Evolutionary conservation across 2,797 vertebrate genomes (phyloP).

Genomic region (Acridotheres tristis): DNA sequence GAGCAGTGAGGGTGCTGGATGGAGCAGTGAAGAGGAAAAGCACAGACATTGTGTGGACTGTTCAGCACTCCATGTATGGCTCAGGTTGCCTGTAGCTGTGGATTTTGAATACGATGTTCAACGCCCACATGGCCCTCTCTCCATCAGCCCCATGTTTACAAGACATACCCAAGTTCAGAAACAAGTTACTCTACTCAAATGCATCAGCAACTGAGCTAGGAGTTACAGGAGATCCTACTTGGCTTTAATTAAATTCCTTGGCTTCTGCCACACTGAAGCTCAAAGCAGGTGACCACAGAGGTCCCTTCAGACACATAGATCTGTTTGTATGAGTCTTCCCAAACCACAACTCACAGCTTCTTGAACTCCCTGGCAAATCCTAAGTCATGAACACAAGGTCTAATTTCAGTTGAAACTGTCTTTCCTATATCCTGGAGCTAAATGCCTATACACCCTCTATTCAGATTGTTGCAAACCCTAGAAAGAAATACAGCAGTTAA

Average conservation of each 20-base stretch:
- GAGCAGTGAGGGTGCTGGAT: not conserved
- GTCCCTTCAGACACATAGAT: not conserved
- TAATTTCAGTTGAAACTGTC: conserved; percentile 2
- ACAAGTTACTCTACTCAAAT: not conserved
- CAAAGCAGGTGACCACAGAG: not conserved
- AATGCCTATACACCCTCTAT: not conserved
- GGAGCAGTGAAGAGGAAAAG: not conserved
- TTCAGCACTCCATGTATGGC: not conserved
- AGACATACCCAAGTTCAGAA: not conserved
- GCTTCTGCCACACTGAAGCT: not conserved
- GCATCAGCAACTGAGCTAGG: not conserved
- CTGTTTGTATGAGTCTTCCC: not conserved
- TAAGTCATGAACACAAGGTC: not conserved
- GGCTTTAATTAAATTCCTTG: not conserved
- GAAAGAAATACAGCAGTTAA: not conserved
- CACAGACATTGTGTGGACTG: not conserved
- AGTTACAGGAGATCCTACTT: not conserved
- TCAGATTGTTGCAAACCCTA: not conserved
- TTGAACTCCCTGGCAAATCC: not conserved
- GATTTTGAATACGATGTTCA: not conserved
- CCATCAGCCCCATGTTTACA: not conserved
- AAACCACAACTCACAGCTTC: not conserved
- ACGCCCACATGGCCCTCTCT: not conserved
- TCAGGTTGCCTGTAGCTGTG: not conserved
- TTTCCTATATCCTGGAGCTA: not conserved